Evolutionary conservation across 1,140 invertebrate species (phyloP), one percentile per base, ranked within the genome.

Genomic region (Harlomillsia oculata): DNA sequence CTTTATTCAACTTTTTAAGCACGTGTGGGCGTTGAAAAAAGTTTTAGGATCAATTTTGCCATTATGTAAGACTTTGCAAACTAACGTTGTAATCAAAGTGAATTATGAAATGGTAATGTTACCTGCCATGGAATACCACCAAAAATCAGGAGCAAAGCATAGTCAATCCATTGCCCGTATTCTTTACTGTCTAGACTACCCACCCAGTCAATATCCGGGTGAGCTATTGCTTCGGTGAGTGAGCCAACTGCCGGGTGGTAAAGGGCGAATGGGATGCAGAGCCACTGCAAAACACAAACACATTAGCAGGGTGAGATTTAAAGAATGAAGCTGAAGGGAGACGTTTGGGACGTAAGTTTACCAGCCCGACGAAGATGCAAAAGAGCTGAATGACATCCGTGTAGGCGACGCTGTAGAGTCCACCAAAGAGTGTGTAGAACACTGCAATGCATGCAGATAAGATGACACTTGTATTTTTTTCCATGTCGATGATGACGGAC

Each of bases 111-210:
- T n/a, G n/a, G n/a, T n/a, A n/a, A n/a, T 45, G 21, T 65, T 60
- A 85, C 84, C 79, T 89, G 86, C 84, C 85, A 89, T 29, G 87
- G 85, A 64, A 89, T 86, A 45, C 87, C 87, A 4, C 87, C 87
- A 68, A 89, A 85, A 30, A 84, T 77, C 5, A 88, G 72, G 18
- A 89, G 72, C 6, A 89, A 73, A 70, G 80, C 80, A 43, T 74
- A 76, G 69, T 89, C 86, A 20, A 82, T 68, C 75, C 84, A 89
- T 20, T 75, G 70, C 1, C 80, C 81, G 13, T 79, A 69, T 49
- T 79, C 75, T 46, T 73, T 67, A 11, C 68, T 70, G 45, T 78
- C 73, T 28, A 88, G 69, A 20, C 73, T 68, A 0, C 82, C 82
- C 18, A 85, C 68, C 83, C 82, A 88, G 52, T 72, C 71, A 16